Base-by-base conservation (phyloP, 2,113 vertebrate genomes). In the Hemichromis elongatus region DNA sequence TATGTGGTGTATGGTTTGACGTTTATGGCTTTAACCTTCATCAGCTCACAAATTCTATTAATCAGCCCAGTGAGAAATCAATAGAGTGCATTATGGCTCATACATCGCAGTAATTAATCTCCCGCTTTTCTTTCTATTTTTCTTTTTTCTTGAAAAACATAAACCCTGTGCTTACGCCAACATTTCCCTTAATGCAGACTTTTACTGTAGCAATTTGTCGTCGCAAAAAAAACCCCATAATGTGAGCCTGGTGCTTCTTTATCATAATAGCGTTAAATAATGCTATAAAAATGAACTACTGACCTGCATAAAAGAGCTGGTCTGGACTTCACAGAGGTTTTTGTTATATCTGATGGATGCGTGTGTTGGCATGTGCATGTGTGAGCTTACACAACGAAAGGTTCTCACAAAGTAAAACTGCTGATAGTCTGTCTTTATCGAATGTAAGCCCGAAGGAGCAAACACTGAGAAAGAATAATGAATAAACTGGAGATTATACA, bases 41-140 rank as follows among this genome's bases (percentile, higher is more conserved):
- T 94, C 95, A 94, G 92, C 81, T 92, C 88, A 84, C 93, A 88
- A 91, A 91, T 89, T 91, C 88, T 89, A 94, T 92, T 90, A 92
- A 93, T 95, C 90, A 90, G 81, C 83, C 56, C 85, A 86, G 90
- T 82, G 86, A 93, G 92, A 89, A 94, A 94, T 95, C 94, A 93
- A 93, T 94, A 92, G 84, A 78, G 88, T 92, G 84, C 77, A 89
- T 89, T 91, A 94, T 84, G 79, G 86, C 88, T 84, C 73, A 63
- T 89, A 88, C 83, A 90, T 93, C 88, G 86, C 86, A 87, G 85
- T 88, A 84, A 92, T 92, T 92, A 83, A 93, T 93, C 88, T 90
- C 56, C 50, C 9, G 7, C 75, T 82, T 85, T 80, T 85, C 54
- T 42, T 26, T 42, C 37, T 13, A 59, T 78, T 45, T 66, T 18